A percentile compares a stretch with the other conserved stretches of the same genome.
These are phyloP conservation scores for Thaumetopoea pityocampa DNA, from an alignment of 1,140 invertebrate genomes.

Conservation along the genomic window DNA sequence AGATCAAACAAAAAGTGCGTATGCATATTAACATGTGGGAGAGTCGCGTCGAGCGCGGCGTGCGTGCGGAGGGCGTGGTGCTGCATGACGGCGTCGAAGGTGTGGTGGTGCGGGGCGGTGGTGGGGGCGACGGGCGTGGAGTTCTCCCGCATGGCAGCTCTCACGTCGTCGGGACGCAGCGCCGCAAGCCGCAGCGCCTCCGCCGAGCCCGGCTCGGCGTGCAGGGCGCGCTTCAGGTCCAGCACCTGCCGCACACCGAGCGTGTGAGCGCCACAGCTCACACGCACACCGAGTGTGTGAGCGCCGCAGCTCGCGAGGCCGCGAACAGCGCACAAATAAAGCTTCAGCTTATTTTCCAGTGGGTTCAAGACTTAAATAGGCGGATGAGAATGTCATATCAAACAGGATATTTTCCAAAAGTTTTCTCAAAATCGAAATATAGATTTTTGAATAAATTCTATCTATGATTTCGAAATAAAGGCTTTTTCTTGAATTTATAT, in stretches of 20 bases:
- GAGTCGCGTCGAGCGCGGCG: conserved; percentile 39
- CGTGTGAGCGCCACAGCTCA: conserved; percentile 11
- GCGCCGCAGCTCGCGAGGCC: conserved; percentile 2
- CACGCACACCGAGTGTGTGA: conserved; percentile 1
- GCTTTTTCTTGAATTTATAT: too few relatives aligned
- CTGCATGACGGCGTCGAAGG: conserved; percentile 74
- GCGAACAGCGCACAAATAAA: not conserved
- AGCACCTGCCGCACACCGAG: conserved; percentile 76
- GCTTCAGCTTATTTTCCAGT: too few relatives aligned
- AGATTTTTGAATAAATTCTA: too few relatives aligned
- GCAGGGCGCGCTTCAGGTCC: conserved; percentile 81
- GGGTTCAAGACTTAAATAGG: too few relatives aligned
- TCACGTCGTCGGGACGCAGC: conserved; percentile 71
- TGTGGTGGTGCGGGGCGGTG: conserved; percentile 62
- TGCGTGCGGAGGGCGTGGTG: conserved; percentile 61
- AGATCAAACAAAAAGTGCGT: conserved; percentile 16
- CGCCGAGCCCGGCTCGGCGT: conserved; percentile 77
- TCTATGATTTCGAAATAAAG: too few relatives aligned
- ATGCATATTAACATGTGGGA: conserved; percentile 19
- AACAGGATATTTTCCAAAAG: too few relatives aligned
- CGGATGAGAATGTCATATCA: too few relatives aligned
- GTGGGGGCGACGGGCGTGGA: conserved; percentile 31
- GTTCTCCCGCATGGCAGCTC: conserved; percentile 33
- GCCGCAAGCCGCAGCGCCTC: conserved; percentile 70
- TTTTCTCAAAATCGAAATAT: too few relatives aligned